These are phyloP conservation scores for Lepidonotus clava DNA, from an alignment of 2,888 invertebrate genomes.

Conservation along the genomic window DNA sequence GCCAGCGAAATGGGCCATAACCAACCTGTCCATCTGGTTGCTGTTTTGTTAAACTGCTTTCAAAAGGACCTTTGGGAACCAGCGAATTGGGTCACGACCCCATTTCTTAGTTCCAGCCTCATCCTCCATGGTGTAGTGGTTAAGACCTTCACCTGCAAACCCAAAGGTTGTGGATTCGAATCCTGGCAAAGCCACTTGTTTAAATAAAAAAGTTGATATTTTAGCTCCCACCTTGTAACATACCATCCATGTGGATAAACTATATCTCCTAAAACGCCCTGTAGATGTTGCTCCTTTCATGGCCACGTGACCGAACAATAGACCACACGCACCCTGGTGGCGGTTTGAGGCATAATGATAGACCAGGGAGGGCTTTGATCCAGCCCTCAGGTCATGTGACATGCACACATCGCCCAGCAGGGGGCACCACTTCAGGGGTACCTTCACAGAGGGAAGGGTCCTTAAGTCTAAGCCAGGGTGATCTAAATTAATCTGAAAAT, in stretches of 20 bases:
- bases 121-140: too few relatives aligned
- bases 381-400: background rate
- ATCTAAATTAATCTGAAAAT: conserved; percentile 7
- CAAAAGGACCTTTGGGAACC: too few relatives aligned
- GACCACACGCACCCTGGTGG: conserved; percentile 20
- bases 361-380: background rate
- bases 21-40: too few relatives aligned
- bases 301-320: conserved; percentile 23
- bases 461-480: background rate
- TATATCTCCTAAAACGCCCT: background rate
- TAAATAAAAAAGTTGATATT: too few relatives aligned
- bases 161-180: too few relatives aligned
- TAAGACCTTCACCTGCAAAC: too few relatives aligned
- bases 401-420: background rate
- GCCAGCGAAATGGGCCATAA: too few relatives aligned
- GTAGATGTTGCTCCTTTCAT: background rate
- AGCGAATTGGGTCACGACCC: too few relatives aligned
- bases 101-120: too few relatives aligned
- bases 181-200: too few relatives aligned
- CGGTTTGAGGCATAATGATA: background rate
- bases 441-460: background rate
- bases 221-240: too few relatives aligned
- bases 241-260: background rate
- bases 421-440: background rate
- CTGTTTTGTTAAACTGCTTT: too few relatives aligned